Conservation (phyloP, 2,113 vertebrate genomes). For the Heterochromis multidens region DNA sequence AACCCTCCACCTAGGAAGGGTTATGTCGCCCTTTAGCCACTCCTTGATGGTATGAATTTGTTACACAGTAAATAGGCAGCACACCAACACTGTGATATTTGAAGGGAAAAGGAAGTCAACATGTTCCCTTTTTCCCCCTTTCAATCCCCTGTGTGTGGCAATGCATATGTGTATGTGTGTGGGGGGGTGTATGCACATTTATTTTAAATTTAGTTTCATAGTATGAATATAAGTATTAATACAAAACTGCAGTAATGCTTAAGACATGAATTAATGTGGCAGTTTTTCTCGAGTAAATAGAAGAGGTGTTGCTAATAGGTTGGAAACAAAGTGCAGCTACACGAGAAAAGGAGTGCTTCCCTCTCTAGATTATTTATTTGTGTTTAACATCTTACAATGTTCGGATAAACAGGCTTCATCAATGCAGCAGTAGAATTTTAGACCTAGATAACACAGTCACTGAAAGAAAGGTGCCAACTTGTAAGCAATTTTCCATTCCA, state of each 20-base stretch:
- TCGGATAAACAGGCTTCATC: not conserved
- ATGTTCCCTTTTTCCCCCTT: not conserved
- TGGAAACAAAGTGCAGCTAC: slow-evolving; percentile 3
- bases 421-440: not conserved
- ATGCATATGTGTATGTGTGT: not conserved
- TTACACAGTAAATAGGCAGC: not conserved
- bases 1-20: not conserved
- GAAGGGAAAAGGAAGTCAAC: not conserved
- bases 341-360: not conserved
- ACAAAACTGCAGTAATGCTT: not conserved
- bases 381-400: not conserved
- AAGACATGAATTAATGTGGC: not conserved
- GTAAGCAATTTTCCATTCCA: not conserved
- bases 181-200: not conserved
- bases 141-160: not conserved
- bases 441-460: not conserved
- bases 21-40: not conserved
- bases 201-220: not conserved
- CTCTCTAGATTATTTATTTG: not conserved
- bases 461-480: not conserved
- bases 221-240: not conserved
- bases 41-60: not conserved
- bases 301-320: not conserved
- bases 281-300: not conserved
- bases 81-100: not conserved